Evolutionary conservation across 2,113 vertebrate species (phyloP), one percentile per base, ranked within the genome.

Genomic region (Mormyrus iriodes): DNA sequence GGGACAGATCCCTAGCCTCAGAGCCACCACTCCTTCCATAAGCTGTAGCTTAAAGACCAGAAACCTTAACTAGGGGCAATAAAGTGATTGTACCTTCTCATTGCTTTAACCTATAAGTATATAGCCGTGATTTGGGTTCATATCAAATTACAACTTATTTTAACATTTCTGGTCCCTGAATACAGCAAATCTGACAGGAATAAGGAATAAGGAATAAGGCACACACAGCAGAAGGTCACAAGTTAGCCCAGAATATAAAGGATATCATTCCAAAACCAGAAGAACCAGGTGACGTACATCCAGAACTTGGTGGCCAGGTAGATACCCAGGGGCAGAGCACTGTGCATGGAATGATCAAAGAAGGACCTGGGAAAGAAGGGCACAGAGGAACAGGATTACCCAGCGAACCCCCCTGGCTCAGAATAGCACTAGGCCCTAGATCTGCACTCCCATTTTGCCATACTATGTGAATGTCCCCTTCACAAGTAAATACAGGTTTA

Each of bases 201-300:
- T 49, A 13, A 49, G 82, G 82, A n/a, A n/a, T n/a, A n/a, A n/a
- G n/a, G n/a, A n/a, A n/a, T n/a, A n/a, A 2, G 10, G n/a, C 9
- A 17, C 12, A 0, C 42, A 88, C 21, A 88, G n/a, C 35, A 27
- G 42, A 15, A 46, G 51, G 53, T 35, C 48, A 49, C 19, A 31
- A 48, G 24, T 15, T 44, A 24, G 39, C 86, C 52, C 86, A 44
- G 21, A 15, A 61, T 21, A 53, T 24, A 97, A 99, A 99, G 97
- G 98, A 99, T 99, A 99, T 99, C 98, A 90, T 98, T 98, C 98
- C 98, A 99, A 95, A 99, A 98, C 98, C 98, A 99, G 94, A 98
- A 99, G 95, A 99, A 99, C 98, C 98, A 99, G 0, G 98, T 99
- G 92, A 97, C 95, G 51, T 99, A 99, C 98, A 99, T 99, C 98